Evolutionary conservation across 2,113 vertebrate species (phyloP).

Genomic region (Australoheros scitulus): DNA sequence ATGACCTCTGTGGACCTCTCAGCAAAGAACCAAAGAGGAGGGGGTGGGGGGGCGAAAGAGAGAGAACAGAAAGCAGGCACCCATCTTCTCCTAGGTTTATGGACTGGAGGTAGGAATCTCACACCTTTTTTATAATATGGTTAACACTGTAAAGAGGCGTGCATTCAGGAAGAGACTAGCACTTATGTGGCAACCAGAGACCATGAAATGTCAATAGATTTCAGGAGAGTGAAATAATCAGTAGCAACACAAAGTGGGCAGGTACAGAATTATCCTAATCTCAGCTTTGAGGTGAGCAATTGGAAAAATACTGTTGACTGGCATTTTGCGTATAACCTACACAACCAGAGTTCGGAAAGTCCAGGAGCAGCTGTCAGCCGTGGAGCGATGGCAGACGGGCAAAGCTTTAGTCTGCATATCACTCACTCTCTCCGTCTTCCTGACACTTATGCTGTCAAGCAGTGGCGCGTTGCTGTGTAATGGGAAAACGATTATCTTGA

Average conservation of each 20-base stretch:
- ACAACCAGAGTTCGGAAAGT: neutral
- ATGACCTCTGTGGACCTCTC: slow-evolving; percentile 45
- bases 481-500: slow-evolving; percentile 6
- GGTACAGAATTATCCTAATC: slow-evolving; percentile 1
- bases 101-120: slow-evolving; percentile 77
- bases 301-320: neutral
- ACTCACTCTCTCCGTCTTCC: neutral
- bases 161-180: neutral
- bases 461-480: neutral
- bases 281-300: neutral
- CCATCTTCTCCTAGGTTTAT: slow-evolving; percentile 74
- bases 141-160: neutral
- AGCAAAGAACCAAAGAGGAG: slow-evolving; percentile 28
- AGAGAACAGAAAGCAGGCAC: slow-evolving; percentile 35
- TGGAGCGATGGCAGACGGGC: neutral
- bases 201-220: slow-evolving; percentile 8
- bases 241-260: slow-evolving; percentile 3
- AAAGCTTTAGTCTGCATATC: neutral
- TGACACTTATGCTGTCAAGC: neutral
- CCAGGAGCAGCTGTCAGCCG: neutral
- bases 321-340: neutral
- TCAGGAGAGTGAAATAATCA: neutral
- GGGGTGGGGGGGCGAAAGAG: neutral
- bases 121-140: neutral
- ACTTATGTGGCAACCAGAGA: slow-evolving; percentile 2